Evolutionary conservation across 2,113 vertebrate genomes (phyloP).

Genomic region (Indicator maculatus): DNA sequence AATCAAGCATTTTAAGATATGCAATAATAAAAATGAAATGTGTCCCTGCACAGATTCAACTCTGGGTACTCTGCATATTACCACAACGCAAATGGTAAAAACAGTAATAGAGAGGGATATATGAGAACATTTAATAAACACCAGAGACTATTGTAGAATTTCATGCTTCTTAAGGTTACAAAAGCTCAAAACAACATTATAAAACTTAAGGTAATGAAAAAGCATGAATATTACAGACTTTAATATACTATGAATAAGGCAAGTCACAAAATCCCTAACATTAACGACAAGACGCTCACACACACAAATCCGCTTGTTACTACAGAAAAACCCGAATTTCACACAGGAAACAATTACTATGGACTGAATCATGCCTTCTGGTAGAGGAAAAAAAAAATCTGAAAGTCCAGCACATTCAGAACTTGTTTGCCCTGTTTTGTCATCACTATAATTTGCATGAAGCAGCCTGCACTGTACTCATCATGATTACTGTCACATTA

Average conservation of each 20-base stretch:
- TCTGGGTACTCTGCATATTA: background rate
- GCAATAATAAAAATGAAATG: background rate
- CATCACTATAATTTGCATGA: background rate
- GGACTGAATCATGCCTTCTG: background rate
- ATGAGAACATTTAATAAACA: background rate
- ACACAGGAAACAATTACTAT: background rate
- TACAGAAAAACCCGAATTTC: background rate
- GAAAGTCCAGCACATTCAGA: background rate
- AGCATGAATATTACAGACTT: background rate
- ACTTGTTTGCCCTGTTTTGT: background rate
- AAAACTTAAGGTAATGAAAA: background rate
- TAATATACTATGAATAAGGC: background rate
- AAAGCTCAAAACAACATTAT: background rate
- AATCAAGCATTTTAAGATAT: background rate
- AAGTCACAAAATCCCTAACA: background rate
- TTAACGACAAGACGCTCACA: background rate
- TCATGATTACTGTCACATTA: background rate
- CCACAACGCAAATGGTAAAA: constrained; percentile 1
- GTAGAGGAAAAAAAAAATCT: background rate
- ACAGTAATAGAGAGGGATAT: background rate
- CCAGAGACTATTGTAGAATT: background rate
- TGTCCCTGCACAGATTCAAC: background rate
- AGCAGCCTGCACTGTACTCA: background rate
- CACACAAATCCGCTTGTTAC: background rate
- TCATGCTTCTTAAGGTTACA: background rate